Conservation (phyloP, 2,888 invertebrate species). For the Cephus rjabovi region DNA sequence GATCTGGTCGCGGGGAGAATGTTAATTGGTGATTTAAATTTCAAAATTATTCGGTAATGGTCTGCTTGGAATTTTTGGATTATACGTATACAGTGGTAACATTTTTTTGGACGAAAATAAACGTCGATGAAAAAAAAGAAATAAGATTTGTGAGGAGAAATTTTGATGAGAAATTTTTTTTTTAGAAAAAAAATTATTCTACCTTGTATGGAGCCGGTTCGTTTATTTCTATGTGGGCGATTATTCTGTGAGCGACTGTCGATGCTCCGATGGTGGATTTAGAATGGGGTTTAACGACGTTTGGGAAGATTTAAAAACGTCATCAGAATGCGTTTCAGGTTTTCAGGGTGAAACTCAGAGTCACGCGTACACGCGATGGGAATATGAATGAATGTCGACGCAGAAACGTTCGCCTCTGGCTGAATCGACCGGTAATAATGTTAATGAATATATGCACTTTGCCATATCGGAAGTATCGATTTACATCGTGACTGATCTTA, state of each 20-base stretch:
- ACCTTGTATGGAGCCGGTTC: background rate
- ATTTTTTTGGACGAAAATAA: background rate
- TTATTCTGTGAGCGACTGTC: background rate
- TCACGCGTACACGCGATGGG: background rate
- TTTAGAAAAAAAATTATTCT: background rate
- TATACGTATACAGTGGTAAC: background rate
- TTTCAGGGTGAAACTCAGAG: background rate
- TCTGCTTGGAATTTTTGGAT: background rate
- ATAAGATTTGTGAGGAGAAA: background rate
- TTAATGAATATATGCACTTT: background rate
- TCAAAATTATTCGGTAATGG: background rate
- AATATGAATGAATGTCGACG: background rate
- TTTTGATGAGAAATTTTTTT: background rate
- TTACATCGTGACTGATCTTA: constrained; percentile 9
- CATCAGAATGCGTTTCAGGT: constrained; percentile 1
- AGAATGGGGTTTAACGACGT: background rate
- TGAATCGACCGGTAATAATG: constrained; percentile 20
- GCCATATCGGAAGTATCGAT: constrained; percentile 11
- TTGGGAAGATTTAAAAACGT: background rate
- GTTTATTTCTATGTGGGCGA: background rate
- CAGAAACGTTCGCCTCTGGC: constrained; percentile 9
- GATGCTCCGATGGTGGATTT: background rate
- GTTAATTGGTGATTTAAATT: background rate
- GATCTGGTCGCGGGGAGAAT: background rate
- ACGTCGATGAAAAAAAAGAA: background rate